Conservation (phyloP, 2,797 vertebrate species). For the Amblyraja radiata region DNA sequence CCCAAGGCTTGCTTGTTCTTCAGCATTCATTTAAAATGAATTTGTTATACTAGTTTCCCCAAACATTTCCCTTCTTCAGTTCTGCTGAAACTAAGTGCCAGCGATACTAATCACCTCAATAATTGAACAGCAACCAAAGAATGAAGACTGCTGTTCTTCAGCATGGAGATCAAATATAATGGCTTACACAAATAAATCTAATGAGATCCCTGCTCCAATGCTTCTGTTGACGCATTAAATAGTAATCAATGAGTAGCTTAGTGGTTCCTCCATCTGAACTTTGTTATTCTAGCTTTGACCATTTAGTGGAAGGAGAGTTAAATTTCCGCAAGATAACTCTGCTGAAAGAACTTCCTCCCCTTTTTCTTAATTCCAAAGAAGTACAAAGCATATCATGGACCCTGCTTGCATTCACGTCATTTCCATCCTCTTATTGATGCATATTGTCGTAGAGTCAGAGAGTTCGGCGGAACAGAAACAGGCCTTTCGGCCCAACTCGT, state of each 20-base stretch:
- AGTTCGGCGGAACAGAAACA: no score
- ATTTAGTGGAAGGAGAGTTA: not conserved
- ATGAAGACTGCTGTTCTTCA: not conserved
- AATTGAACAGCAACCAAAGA: not conserved
- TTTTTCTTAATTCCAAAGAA: not conserved
- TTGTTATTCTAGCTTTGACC: not conserved
- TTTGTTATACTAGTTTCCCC: not conserved
- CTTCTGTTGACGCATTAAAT: not conserved
- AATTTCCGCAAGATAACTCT: not conserved
- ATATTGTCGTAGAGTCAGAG: not conserved
- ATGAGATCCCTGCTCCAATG: not conserved
- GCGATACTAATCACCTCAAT: not conserved
- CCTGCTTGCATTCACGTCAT: not conserved
- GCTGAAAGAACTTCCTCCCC: not conserved
- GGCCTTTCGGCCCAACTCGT: no score
- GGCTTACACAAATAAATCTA: not conserved
- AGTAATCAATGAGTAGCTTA: not conserved
- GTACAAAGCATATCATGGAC: not conserved
- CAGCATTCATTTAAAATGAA: slow-evolving; percentile 19
- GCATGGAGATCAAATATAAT: not conserved
- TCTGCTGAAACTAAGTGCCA: not conserved
- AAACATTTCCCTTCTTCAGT: not conserved
- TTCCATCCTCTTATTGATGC: not conserved
- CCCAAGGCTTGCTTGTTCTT: not conserved
- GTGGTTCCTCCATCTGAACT: not conserved